Conservation (phyloP, 2,113 vertebrate species). For the Gnathonemus longibarbis region DNA sequence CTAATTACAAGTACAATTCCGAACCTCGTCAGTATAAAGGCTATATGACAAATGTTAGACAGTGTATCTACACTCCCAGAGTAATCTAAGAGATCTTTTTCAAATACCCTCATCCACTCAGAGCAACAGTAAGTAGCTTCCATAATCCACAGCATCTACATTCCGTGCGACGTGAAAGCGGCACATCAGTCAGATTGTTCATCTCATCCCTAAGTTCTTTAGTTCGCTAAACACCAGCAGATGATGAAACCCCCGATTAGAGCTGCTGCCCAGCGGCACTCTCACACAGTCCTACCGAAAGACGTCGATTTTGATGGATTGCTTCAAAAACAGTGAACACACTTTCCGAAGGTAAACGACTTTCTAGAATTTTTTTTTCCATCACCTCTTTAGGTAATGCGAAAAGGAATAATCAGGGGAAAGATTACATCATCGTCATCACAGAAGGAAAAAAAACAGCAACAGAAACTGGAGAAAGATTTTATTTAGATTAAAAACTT, state of each 20-base stretch:
- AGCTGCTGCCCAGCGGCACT: not conserved
- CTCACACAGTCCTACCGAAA: not conserved
- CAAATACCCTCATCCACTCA: slow-evolving; percentile 62
- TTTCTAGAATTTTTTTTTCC: not conserved
- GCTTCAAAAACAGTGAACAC: not conserved
- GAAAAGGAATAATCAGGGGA: not conserved
- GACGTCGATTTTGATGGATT: not conserved
- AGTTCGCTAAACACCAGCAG: not conserved
- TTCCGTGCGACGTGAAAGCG: slow-evolving; percentile 50
- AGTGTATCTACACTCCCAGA: slow-evolving; percentile 31
- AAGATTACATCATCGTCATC: not conserved
- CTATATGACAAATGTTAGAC: slow-evolving; percentile 42
- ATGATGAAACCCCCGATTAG: not conserved
- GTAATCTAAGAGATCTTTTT: slow-evolving; percentile 58
- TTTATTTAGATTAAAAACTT: not conserved
- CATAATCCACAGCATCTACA: slow-evolving; percentile 49
- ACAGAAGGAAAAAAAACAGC: not conserved
- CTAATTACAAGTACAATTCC: not conserved
- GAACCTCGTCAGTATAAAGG: slow-evolving; percentile 32
- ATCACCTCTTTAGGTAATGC: not conserved
- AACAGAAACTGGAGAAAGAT: not conserved
- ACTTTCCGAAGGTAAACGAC: not conserved
- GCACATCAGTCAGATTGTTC: slow-evolving; percentile 17
- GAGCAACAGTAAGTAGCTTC: slow-evolving; percentile 54
- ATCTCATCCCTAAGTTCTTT: not conserved